These are phyloP conservation scores for Catocala sponsa DNA, from an alignment of 2,888 invertebrate species.

Conservation along the genomic window DNA sequence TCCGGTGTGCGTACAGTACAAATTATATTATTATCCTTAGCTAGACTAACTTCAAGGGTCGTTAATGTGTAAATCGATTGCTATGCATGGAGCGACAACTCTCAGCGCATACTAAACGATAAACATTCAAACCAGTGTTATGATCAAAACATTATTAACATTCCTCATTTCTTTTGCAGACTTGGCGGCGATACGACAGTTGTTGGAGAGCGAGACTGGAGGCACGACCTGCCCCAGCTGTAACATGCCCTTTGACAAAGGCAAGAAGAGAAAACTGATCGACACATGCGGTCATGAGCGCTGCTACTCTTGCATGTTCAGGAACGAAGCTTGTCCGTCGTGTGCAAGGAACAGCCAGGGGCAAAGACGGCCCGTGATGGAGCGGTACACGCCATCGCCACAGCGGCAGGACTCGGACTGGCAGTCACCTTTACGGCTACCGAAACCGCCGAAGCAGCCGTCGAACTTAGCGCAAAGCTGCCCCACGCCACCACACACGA, in stretches of 20 bases:
- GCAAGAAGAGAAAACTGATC: constrained; percentile 97
- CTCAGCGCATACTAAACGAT: constrained; percentile 51
- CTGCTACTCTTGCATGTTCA: constrained; percentile 98
- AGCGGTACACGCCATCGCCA: constrained; percentile 81
- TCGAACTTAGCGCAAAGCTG: constrained; percentile 90
- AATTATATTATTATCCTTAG: constrained; percentile 65
- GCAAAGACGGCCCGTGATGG: constrained; percentile 76
- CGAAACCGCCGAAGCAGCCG: constrained; percentile 88
- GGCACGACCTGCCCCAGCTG: constrained; percentile 94
- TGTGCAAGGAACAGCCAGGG: constrained; percentile 88
- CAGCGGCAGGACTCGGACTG: constrained; percentile 78
- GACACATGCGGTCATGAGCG: constrained; percentile 98
- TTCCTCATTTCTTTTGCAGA: constrained; percentile 88
- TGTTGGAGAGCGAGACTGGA: constrained; percentile 92
- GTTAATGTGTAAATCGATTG: constrained; percentile 72
- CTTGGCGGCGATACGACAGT: constrained; percentile 93
- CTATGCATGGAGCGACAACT: constrained; percentile 59
- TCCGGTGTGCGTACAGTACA: constrained; percentile 47
- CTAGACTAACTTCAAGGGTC: constrained; percentile 68
- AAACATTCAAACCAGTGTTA: constrained; percentile 35
- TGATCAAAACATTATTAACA: constrained; percentile 50
- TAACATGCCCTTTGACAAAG: constrained; percentile 98
- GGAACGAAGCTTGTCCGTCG: constrained; percentile 96
- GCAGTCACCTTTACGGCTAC: constrained; percentile 87
- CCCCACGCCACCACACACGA: constrained; percentile 93